Evolutionary conservation across 2,113 vertebrate genomes (phyloP).

Genomic region (Garra rufa): DNA sequence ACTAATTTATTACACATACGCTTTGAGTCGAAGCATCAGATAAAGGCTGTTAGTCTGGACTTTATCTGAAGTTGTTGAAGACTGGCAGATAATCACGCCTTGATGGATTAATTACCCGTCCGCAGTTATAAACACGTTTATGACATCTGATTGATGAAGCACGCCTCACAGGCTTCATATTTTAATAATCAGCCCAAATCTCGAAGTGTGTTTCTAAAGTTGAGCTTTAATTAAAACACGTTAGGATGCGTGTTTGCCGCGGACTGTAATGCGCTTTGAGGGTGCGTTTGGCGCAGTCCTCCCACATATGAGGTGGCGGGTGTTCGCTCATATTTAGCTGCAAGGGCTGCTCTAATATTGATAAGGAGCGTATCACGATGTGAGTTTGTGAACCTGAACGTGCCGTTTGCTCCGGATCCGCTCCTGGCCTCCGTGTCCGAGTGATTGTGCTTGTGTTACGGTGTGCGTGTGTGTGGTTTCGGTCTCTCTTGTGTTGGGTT

Average conservation of each 20-base stretch:
- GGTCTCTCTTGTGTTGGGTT: conserved; percentile 59
- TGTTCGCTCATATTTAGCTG: conserved; percentile 51
- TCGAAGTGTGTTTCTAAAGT: background rate
- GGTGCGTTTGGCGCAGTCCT: conserved; percentile 41
- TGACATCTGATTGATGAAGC: background rate
- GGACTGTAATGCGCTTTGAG: background rate
- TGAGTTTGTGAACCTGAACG: background rate
- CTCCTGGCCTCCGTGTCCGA: background rate
- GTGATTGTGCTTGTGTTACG: background rate
- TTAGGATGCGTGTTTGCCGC: background rate
- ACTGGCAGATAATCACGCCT: background rate
- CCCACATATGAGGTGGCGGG: conserved; percentile 46
- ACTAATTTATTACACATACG: background rate
- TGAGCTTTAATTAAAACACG: background rate
- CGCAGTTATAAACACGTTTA: background rate
- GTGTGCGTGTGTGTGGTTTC: background rate
- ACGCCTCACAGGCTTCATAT: background rate
- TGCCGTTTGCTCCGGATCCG: background rate
- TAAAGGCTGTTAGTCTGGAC: background rate
- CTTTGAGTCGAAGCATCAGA: background rate
- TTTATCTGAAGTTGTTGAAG: background rate
- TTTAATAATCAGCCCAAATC: background rate
- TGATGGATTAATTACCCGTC: background rate
- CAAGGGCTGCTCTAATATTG: conserved; percentile 38
- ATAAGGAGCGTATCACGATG: conserved; percentile 40